Evolutionary conservation across 2,888 invertebrate species (phyloP).

Genomic region (Lasioglossum calceatum): DNA sequence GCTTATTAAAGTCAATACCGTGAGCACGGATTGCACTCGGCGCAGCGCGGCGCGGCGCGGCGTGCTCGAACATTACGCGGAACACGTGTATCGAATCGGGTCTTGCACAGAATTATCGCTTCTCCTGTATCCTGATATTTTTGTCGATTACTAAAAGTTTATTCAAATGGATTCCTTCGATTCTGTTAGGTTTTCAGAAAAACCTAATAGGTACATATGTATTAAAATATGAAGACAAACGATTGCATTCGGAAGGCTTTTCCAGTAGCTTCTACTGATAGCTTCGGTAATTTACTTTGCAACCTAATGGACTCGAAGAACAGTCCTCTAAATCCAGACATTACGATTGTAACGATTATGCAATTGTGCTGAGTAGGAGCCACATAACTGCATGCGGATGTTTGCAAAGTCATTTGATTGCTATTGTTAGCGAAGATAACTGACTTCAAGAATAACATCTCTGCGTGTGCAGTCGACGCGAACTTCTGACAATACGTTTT

Average conservation of each 20-base stretch:
- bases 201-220: background rate
- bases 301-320: background rate
- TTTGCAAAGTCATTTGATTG: background rate
- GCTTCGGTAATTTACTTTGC: no score
- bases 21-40: constrained; percentile 42
- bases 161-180: background rate
- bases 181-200: background rate
- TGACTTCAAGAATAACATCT: background rate
- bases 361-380: background rate
- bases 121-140: background rate
- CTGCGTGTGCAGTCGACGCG: background rate
- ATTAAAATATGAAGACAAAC: no score
- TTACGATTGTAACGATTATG: background rate
- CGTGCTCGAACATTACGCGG: constrained; percentile 34
- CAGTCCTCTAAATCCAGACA: background rate
- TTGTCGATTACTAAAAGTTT: background rate
- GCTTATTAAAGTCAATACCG: constrained; percentile 64
- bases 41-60: constrained; percentile 32
- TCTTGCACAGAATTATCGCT: background rate
- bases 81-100: constrained; percentile 23
- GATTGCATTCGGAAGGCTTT: no score
- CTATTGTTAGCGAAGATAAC: background rate
- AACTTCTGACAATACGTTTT: background rate
- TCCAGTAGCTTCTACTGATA: no score
- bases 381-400: background rate